phyloP scores from a whole-genome alignment of 2,888 invertebrate species.

The Maniola hyperantus region DNA sequence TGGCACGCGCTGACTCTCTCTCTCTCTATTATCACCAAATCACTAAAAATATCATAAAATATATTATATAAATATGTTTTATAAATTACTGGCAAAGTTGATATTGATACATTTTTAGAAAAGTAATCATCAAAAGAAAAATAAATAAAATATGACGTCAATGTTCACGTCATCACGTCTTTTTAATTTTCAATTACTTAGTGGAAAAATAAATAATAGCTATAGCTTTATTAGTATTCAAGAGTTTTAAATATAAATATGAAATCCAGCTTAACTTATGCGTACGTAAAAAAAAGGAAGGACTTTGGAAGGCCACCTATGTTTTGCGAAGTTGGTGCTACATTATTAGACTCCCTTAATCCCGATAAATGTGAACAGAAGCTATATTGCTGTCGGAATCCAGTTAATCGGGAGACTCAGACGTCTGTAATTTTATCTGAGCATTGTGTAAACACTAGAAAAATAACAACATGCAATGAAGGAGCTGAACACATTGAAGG shows the following conservation, averaged over 20 bases:
- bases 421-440: constrained; percentile 55
- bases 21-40: no score
- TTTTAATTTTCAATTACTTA: no score
- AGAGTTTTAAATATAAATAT: constrained; percentile 11
- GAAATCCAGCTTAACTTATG: constrained; percentile 43
- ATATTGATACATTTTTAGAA: no score
- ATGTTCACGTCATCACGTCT: not conserved
- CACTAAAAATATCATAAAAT: no score
- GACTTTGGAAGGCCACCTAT: constrained; percentile 72
- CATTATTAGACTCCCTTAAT: constrained; percentile 57
- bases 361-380: constrained; percentile 57
- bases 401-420: constrained; percentile 67
- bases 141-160: not conserved
- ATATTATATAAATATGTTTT: no score
- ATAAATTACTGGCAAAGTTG: no score
- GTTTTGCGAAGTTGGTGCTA: constrained; percentile 59
- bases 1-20: no score
- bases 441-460: constrained; percentile 81
- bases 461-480: constrained; percentile 68
- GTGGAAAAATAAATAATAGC: not conserved
- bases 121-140: not conserved
- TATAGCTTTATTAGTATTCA: no score
- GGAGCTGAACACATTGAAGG: constrained; percentile 89
- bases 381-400: constrained; percentile 68
- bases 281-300: constrained; percentile 66